These are phyloP conservation scores for Patella depressa DNA, from an alignment of 2,888 invertebrate species.

Conservation along the genomic window DNA sequence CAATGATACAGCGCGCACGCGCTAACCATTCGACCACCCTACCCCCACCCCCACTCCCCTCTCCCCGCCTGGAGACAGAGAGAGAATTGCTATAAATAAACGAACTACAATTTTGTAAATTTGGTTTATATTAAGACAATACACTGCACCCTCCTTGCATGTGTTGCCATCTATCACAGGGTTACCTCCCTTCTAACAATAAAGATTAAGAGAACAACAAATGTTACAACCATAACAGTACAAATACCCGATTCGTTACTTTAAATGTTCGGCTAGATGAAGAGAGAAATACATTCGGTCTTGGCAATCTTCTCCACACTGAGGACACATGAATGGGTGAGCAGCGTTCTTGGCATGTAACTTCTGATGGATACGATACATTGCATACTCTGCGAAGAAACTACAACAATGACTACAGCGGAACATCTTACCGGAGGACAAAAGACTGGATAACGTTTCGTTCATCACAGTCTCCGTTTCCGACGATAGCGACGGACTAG, in stretches of 20 bases:
- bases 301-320: constrained; percentile 61
- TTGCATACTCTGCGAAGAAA: constrained; percentile 63
- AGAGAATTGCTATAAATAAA: too few species aligned
- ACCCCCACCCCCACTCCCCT: too few species aligned
- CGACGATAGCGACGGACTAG: constrained; percentile 28
- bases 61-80: too few species aligned
- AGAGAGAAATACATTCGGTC: constrained; percentile 61
- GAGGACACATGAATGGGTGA: constrained; percentile 56
- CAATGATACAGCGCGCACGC: too few species aligned
- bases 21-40: too few species aligned
- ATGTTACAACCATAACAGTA: neutral
- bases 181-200: too few species aligned
- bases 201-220: neutral
- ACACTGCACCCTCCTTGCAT: too few species aligned
- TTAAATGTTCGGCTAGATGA: constrained; percentile 60
- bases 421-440: constrained; percentile 57
- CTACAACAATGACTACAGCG: constrained; percentile 62
- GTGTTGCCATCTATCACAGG: too few species aligned
- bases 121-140: too few species aligned
- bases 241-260: constrained; percentile 31
- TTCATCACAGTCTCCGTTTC: constrained; percentile 22
- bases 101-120: too few species aligned
- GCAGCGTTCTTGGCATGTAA: constrained; percentile 49
- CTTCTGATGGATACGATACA: constrained; percentile 62
- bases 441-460: constrained; percentile 54